Conservation (phyloP, 2,888 invertebrate genomes). For the Philaethria dido region DNA sequence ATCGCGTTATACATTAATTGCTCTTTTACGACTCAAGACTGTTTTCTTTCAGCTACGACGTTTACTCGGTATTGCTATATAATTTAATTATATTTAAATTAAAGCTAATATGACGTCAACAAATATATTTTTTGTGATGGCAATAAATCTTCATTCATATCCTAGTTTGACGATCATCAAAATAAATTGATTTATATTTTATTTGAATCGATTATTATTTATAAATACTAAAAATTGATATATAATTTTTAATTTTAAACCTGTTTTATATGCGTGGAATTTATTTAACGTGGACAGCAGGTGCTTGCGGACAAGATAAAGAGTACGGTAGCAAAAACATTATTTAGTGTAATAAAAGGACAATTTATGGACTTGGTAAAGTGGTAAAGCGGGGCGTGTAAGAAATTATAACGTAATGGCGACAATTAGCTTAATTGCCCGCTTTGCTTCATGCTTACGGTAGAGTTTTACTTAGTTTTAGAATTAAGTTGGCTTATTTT, state of each 20-base stretch:
- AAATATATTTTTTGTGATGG: constrained; percentile 11
- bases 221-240: constrained; percentile 12
- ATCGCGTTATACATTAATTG: constrained; percentile 72
- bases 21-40: constrained; percentile 62
- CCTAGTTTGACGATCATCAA: constrained; percentile 29
- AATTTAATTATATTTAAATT: constrained; percentile 30
- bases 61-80: constrained; percentile 54
- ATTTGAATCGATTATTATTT: constrained; percentile 14
- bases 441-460: constrained; percentile 42
- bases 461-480: constrained; percentile 47
- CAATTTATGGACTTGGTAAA: constrained; percentile 39
- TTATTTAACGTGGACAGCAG: constrained; percentile 31
- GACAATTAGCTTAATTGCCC: constrained; percentile 54
- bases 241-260: constrained; percentile 1
- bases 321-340: constrained; percentile 35
- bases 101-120: constrained; percentile 31
- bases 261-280: constrained; percentile 28
- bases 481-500: constrained; percentile 26
- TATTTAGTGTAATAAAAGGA: constrained; percentile 38
- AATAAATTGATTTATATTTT: constrained; percentile 18
- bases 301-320: constrained; percentile 30
- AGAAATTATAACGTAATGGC: constrained; percentile 53
- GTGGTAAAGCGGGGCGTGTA: constrained; percentile 40
- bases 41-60: constrained; percentile 50
- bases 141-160: constrained; percentile 44